phyloP scores from a whole-genome alignment of 2,888 invertebrate genomes.

The Ochropleura plecta region DNA sequence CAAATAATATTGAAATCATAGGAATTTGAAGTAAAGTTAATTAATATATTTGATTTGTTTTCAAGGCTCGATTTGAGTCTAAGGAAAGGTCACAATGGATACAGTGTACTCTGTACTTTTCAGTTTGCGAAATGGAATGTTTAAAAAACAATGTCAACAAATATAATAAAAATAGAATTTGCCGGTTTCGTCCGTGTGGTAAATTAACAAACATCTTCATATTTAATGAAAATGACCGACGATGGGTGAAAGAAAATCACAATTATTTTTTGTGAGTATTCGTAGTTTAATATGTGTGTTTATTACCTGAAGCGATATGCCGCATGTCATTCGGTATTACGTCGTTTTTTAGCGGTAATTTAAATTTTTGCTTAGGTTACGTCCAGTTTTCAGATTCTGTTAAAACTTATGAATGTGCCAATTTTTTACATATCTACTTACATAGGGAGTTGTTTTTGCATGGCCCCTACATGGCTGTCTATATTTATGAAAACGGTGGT shows the following conservation, averaged over 20 bases:
- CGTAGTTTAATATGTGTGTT: neutral
- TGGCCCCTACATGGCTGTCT: no score
- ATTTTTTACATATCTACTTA: no score
- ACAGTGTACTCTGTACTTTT: neutral
- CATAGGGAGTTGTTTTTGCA: no score
- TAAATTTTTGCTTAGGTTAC: constrained; percentile 25
- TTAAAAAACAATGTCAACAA: constrained; percentile 54
- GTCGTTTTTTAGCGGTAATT: constrained; percentile 47
- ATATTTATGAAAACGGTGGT: no score
- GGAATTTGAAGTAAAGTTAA: neutral
- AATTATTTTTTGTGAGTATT: constrained; percentile 57
- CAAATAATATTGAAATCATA: no score
- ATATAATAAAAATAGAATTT: constrained; percentile 56
- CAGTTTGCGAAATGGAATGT: constrained; percentile 32
- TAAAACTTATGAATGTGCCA: neutral
- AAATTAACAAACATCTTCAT: constrained; percentile 31
- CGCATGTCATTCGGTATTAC: constrained; percentile 14
- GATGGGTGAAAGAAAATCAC: constrained; percentile 67
- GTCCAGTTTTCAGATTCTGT: neutral
- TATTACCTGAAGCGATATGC: constrained; percentile 5
- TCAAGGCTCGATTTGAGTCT: no score
- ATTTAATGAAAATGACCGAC: constrained; percentile 62
- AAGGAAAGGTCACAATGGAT: neutral
- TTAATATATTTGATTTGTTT: no score
- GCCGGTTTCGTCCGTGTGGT: constrained; percentile 59